Base-by-base conservation (phyloP, 2,113 vertebrate species). In the Cololabis saira region DNA sequence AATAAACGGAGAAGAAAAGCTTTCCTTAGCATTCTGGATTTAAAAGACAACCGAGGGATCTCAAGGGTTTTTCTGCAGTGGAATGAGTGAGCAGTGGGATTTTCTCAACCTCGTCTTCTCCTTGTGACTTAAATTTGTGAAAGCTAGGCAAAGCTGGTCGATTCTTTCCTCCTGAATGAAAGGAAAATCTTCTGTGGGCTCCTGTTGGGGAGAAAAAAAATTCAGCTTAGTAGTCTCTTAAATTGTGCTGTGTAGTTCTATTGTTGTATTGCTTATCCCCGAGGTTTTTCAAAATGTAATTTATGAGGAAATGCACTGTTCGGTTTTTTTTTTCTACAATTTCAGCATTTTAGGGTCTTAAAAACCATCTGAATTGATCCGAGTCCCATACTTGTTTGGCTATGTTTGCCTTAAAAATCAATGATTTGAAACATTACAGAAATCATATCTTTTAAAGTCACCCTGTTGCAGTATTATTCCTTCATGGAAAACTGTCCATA, bases 91-190 rank as follows among this genome's bases (percentile, higher is more conserved):
- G 65, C 78, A 77, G 58, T 40, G 5, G 78, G 54, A 75, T 80
- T 89, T 87, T 80, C 84, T 88, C 74, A 76, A 49, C 67, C 74
- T 80, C 69, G 50, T 80, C 56, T 72, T 77, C 80, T 83, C 70
- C 67, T 70, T 64, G 67, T 72, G 58, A 84, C 68, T 74, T 78
- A 85, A 82, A 89, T 90, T 89, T 87, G 77, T 90, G 81, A 90
- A 81, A 80, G 74, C 73, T 43, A 77, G 82, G 71, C 57, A 81
- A 89, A 86, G 69, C 66, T 24, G 45, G 43, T 55, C 75, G 66
- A 74, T 86, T 90, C 65, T 80, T 68, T 73, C 58, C 53, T 49
- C 33, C 21, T 76, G 69, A 81, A 81, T 80, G 67, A 82, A 41
- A 76, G 60, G 30, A 50, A 61, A 66, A 53, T 79, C 49, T 70